Evolutionary conservation across 2,888 invertebrate genomes (phyloP), one percentile per base, ranked within the genome.

Genomic region (Eupithecia inturbata): DNA sequence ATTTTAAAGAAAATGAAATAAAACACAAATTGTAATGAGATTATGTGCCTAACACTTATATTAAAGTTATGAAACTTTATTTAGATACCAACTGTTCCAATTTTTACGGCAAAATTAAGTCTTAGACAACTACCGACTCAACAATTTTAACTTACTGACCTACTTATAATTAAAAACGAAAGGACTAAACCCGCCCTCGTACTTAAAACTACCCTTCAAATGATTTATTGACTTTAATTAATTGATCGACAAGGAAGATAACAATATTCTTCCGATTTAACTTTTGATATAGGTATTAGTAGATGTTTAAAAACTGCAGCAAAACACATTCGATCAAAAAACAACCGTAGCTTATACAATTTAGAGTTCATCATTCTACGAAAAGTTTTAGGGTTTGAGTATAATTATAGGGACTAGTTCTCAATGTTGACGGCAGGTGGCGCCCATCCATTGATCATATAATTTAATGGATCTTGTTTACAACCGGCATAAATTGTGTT

Each of bases 401-500:
- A 53, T 76, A 71, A 76, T 73, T 78, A 79, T 73, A 70, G 63
- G 71, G 60, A 74, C 73, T 78, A 78, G 79, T 79, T 79, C 68
- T 28, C 36, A 45, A 72, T 72, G 66, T 68, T 67, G 68, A 68
- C 77, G 79, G 77, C 91, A 91, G 91, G 91, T 91, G 91, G 89
- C 91, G 88, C 83, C 86, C 80, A 80, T 81, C 84, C 82, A 87
- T 85, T 86, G 88, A 85, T 88, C 87, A 88, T 91, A 87, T 89
- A 90, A 86, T 89, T 90, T 89, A 88, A 90, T 87, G 87, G 84
- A 78, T 81, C 80, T 83, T 82, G 83, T 88, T 90, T 89, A 88
- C 82, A 86, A 83, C 82, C 80, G 78, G 80, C 78, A 85, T 90
- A 87, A 89, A 89, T 88, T 77, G 72, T 79, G 79, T 85, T 83